A percentile compares a stretch with the other conserved stretches of the same genome.
phyloP scores from a whole-genome alignment of 2,888 invertebrate genomes.

The Archips xylosteana region DNA sequence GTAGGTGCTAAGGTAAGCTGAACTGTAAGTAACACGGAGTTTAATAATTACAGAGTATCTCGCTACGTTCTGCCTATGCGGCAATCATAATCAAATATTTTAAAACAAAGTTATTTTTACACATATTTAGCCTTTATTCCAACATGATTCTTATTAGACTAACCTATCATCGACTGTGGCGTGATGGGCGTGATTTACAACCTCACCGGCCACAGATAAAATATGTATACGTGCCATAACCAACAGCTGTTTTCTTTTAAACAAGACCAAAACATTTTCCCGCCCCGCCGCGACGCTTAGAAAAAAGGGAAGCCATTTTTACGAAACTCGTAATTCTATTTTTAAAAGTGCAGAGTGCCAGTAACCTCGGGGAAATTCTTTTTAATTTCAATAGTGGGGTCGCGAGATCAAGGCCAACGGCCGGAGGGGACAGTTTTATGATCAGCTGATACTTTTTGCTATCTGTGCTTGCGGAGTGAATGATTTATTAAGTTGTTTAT shows the following conservation, averaged over 20 bases:
- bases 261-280: constrained; percentile 35
- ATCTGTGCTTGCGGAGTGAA: constrained; percentile 44
- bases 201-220: constrained; percentile 4
- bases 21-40: no score
- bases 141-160: background rate
- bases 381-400: constrained; percentile 85
- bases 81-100: no score
- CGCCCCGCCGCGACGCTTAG: constrained; percentile 32
- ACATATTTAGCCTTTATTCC: background rate
- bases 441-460: constrained; percentile 73
- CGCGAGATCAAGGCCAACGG: constrained; percentile 78
- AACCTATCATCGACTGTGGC: background rate
- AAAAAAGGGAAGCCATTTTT: constrained; percentile 48
- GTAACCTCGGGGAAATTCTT: constrained; percentile 77
- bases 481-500: constrained; percentile 40
- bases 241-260: constrained; percentile 36
- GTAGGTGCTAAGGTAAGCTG: no score
- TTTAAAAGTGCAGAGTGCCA: constrained; percentile 82
- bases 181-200: constrained; percentile 7
- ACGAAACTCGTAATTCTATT: constrained; percentile 63
- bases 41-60: no score
- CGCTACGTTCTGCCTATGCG: no score
- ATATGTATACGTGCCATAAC: constrained; percentile 22
- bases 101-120: no score
- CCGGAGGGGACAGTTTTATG: constrained; percentile 79